Conservation (phyloP, 2,797 vertebrate genomes). For the Decapterus maruadsi region DNA sequence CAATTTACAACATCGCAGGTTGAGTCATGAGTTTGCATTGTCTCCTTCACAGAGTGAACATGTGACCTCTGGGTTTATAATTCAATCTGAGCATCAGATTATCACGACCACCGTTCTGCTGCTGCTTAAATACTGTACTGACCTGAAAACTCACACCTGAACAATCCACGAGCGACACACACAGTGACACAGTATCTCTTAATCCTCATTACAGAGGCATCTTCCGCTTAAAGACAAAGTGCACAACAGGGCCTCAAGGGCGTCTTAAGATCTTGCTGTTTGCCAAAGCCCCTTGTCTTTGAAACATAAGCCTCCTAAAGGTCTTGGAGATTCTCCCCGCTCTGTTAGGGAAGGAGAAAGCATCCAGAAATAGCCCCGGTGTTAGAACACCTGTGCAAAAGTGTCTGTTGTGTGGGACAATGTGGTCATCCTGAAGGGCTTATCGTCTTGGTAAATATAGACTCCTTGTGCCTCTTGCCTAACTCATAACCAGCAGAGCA, state of each 20-base stretch:
- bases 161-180: constrained; percentile 33
- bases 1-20: neutral
- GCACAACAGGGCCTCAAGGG: constrained; percentile 74
- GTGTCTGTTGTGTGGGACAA: constrained; percentile 81
- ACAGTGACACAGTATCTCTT: constrained; percentile 61
- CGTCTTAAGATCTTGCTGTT: constrained; percentile 78
- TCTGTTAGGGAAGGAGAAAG: constrained; percentile 75
- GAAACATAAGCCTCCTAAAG: constrained; percentile 81
- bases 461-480: constrained; percentile 42
- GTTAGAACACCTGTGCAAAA: constrained; percentile 77
- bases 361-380: constrained; percentile 69
- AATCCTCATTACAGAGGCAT: constrained; percentile 77
- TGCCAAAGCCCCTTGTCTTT: constrained; percentile 83
- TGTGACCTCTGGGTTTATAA: constrained; percentile 44
- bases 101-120: neutral
- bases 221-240: constrained; percentile 76
- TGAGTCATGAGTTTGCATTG: neutral
- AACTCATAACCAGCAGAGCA: constrained; percentile 36
- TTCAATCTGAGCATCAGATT: constrained; percentile 23
- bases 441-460: constrained; percentile 72
- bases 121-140: constrained; percentile 33
- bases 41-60: constrained; percentile 4
- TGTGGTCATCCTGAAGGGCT: constrained; percentile 71
- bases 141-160: constrained; percentile 59
- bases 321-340: constrained; percentile 76